A percentile compares a stretch with the other conserved stretches of the same genome.
Evolutionary conservation across 2,113 vertebrate species (phyloP).

Genomic region (Saimiri boliviensis): DNA sequence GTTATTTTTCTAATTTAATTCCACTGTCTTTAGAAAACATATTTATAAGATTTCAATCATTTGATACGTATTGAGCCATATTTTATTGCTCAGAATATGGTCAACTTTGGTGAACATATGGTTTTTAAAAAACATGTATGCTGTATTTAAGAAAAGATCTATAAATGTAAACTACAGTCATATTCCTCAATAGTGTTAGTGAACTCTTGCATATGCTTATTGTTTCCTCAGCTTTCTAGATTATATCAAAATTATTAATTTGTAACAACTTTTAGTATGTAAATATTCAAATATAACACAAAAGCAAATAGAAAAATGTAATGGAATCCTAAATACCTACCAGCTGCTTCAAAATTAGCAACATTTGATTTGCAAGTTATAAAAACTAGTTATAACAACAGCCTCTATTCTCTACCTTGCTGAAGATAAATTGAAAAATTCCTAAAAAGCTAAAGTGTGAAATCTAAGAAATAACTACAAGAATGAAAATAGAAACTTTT

Average conservation of each 20-base stretch:
- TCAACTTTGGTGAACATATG: neutral
- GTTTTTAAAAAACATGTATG: neutral
- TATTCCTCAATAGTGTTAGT: neutral
- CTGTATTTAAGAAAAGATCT: neutral
- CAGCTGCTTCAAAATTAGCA: neutral
- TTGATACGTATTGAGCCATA: neutral
- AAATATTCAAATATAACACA: constrained; percentile 27
- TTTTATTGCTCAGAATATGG: neutral
- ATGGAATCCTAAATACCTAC: neutral
- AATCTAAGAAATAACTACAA: constrained; percentile 6
- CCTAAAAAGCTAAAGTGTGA: neutral
- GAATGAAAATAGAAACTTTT: neutral
- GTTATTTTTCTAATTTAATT: constrained; percentile 33
- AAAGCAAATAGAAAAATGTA: neutral
- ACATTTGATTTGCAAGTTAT: neutral
- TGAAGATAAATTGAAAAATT: neutral
- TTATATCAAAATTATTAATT: constrained; percentile 11
- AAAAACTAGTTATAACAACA: neutral
- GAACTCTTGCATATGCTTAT: neutral
- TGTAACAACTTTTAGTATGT: neutral
- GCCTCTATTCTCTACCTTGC: neutral
- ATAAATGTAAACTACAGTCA: neutral
- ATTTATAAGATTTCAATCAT: neutral
- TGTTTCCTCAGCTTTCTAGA: neutral
- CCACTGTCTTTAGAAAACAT: neutral